Percentiles rank a stretch among this genome's conserved stretches.
Evolutionary conservation across 2,113 vertebrate species (phyloP).

Genomic region (Chamaea fasciata): DNA sequence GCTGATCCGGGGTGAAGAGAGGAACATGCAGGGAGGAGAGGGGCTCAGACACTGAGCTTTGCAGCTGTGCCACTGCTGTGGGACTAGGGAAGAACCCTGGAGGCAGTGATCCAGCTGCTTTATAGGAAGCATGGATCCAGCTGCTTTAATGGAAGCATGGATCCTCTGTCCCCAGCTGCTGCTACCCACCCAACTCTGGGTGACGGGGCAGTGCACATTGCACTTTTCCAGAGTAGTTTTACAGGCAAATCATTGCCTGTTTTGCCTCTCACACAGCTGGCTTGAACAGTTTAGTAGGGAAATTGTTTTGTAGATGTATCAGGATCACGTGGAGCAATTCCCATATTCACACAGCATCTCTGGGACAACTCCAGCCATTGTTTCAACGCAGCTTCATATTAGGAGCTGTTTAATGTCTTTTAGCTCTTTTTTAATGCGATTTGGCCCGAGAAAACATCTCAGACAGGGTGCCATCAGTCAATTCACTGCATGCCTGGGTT

Average conservation of each 20-base stretch:
- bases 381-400: slow-evolving; percentile 8
- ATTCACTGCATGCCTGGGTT: not conserved
- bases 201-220: not conserved
- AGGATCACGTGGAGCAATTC: not conserved
- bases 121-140: no score
- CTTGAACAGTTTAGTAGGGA: not conserved
- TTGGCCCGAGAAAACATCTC: not conserved
- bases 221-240: not conserved
- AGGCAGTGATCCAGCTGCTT: not conserved
- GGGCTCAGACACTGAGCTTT: not conserved
- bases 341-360: not conserved
- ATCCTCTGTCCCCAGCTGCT: not conserved
- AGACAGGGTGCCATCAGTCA: not conserved
- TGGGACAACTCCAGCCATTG: slow-evolving; percentile 45
- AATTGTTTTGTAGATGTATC: not conserved
- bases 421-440: not conserved
- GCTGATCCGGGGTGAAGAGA: not conserved
- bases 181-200: not conserved
- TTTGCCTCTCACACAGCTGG: not conserved
- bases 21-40: not conserved
- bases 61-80: not conserved
- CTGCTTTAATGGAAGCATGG: not conserved
- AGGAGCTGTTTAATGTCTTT: not conserved
- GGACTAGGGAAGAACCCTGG: not conserved
- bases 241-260: not conserved